Base-by-base conservation (phyloP, 1,140 invertebrate species). In the Geopemphigus sp. region DNA sequence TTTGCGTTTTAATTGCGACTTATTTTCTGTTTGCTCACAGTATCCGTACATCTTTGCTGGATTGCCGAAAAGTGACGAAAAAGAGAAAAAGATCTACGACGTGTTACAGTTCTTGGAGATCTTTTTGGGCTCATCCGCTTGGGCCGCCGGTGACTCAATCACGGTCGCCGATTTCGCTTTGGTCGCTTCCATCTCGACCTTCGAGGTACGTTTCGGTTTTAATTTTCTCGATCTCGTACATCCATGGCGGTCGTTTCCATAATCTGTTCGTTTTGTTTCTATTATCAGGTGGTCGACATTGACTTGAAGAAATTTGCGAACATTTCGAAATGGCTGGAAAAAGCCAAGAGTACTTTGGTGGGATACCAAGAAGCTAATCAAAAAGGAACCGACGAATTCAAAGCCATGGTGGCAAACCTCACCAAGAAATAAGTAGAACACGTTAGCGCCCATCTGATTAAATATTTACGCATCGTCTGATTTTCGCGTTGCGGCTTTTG, bases 121-220 rank as follows among this genome's bases (percentile, higher is more conserved):
- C 4, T 91, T 92, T 85, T 85, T 94, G 32, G 89, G 90, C 66
- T 88, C 87, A 0, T 86, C 89, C 82, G 87, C 88, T 61, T 93
- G 89, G 84, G 89, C 86, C 3, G 91, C 91, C 12, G 92, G 92
- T 15, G 86, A 90, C 80, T 87, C 87, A 24, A 84, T 94, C 17
- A 94, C 93, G 26, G 84, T 95, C 14, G 93, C 93, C 11, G 93
- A 93, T 84, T 85, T 92, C 19, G 83, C 88, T 22, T 82, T 92
- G 50, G 84, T 90, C 14, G 87, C 89, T 12, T 86, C 87, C 1
- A 86, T 93, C 17, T 89, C 91, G 32, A 91, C 90, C 70, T 87
- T 88, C 81, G 89, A 94, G 86, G 89, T 87, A 0, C 11, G 17
- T 26, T 12, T 11, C 14, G n/a, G n/a, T 17, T 80, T 70, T 68